A percentile compares a stretch with the other conserved stretches of the same genome.
Evolutionary conservation across 2,113 vertebrate genomes (phyloP).

Genomic region (Pan troglodytes): NHGRI_mPanTro3-v2.1_pri NC_072421.2:147780501-147781000

Average conservation of each 20-base stretch:
- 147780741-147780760: conserved; percentile 96
- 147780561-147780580: conserved; percentile 90
- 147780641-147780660: conserved; percentile 90
- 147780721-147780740: conserved; percentile 95
- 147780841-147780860: conserved; percentile 93
- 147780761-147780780: conserved; percentile 96
- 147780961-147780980: conserved; percentile 75
- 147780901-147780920: conserved; percentile 83
- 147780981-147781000: conserved; percentile 37
- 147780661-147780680: conserved; percentile 88
- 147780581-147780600: conserved; percentile 88
- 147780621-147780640: conserved; percentile 90
- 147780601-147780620: conserved; percentile 87
- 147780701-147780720: conserved; percentile 94
- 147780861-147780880: conserved; percentile 85
- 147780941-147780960: conserved; percentile 73
- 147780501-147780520: conserved; percentile 56
- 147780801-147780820: conserved; percentile 89
- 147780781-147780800: conserved; percentile 92
- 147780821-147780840: conserved; percentile 90
- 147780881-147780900: conserved; percentile 58
- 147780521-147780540: conserved; percentile 71
- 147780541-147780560: conserved; percentile 75
- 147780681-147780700: conserved; percentile 89
- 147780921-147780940: conserved; percentile 76